A percentile compares a stretch with the other conserved stretches of the same genome.
Conservation (phyloP, 1,140 invertebrate genomes). For the Cheumatopsyche charites region DNA sequence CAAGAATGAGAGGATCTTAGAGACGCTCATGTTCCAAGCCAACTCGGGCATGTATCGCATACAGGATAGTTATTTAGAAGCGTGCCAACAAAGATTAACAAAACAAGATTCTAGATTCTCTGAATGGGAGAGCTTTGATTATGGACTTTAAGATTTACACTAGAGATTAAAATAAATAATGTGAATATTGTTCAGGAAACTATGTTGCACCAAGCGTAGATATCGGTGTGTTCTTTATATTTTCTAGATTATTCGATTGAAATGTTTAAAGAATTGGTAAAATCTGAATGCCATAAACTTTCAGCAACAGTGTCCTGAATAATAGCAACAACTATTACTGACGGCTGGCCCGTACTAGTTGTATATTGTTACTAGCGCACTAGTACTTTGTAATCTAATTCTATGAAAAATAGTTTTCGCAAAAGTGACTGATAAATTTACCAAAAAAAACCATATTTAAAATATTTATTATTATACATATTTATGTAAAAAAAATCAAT, state of each 20-base stretch:
- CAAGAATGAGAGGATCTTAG: constrained; percentile 89
- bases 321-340: constrained; percentile 31
- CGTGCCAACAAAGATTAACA: constrained; percentile 82
- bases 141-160: constrained; percentile 63
- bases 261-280: background rate
- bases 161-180: constrained; percentile 18
- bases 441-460: constrained; percentile 43
- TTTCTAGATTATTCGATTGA: no score
- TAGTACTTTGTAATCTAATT: constrained; percentile 46
- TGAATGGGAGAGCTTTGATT: constrained; percentile 80
- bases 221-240: background rate
- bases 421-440: constrained; percentile 49
- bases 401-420: constrained; percentile 48
- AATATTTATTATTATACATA: constrained; percentile 48
- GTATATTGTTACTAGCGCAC: constrained; percentile 42
- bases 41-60: constrained; percentile 92
- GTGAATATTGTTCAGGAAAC: constrained; percentile 7
- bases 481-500: constrained; percentile 45
- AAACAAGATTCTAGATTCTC: constrained; percentile 85
- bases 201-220: background rate
- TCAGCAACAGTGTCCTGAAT: constrained; percentile 21
- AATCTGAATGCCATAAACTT: background rate
- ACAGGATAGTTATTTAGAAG: constrained; percentile 85
- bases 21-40: constrained; percentile 92
- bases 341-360: constrained; percentile 46